These are phyloP conservation scores for Heliopora coerulea DNA, from an alignment of 92 coral and sea anemone species.

Conservation along the genomic window DNA sequence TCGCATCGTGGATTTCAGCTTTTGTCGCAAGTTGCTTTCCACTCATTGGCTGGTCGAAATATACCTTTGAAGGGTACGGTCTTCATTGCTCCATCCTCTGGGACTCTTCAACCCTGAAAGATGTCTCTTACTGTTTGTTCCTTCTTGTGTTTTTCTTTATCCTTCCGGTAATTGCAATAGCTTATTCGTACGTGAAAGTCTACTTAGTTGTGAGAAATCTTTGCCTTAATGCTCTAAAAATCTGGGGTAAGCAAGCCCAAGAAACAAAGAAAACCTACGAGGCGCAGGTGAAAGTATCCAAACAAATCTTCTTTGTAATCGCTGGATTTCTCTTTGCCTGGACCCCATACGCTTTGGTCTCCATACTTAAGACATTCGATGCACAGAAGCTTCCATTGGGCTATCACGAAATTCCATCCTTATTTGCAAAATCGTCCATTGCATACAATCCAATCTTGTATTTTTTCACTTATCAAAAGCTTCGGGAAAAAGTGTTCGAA, in stretches of 20 bases:
- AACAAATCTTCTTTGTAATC: slow-evolving; percentile 56
- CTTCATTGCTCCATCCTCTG: slow-evolving; percentile 69
- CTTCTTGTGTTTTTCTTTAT: slow-evolving; percentile 64
- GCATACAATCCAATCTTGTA: slow-evolving; percentile 72
- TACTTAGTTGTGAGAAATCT: slow-evolving; percentile 6
- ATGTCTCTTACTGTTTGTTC: slow-evolving; percentile 46
- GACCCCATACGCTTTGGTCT: slow-evolving; percentile 83
- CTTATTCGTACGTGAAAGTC: slow-evolving; percentile 16
- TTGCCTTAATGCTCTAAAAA: slow-evolving; percentile 40
- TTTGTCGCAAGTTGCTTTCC: slow-evolving; percentile 58
- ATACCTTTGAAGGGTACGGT: slow-evolving; percentile 55
- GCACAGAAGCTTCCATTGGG: slow-evolving; percentile 23
- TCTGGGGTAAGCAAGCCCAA: slow-evolving; percentile 54
- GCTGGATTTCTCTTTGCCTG: slow-evolving; percentile 74
- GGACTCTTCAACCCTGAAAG: slow-evolving; percentile 12
- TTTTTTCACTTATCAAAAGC: slow-evolving; percentile 60
- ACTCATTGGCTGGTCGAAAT: slow-evolving; percentile 70
- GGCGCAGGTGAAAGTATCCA: slow-evolving; percentile 51
- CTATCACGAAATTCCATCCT: slow-evolving; percentile 39
- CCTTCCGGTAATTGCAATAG: slow-evolving; percentile 51
- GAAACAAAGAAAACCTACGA: slow-evolving; percentile 51
- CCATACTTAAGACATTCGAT: slow-evolving; percentile 54
- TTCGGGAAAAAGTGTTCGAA: slow-evolving; percentile 39
- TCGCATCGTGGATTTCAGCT: slow-evolving; percentile 56
- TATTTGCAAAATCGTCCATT: slow-evolving; percentile 59